phyloP scores from a whole-genome alignment of 2,797 vertebrate genomes.

The Coendou prehensilis region DNA sequence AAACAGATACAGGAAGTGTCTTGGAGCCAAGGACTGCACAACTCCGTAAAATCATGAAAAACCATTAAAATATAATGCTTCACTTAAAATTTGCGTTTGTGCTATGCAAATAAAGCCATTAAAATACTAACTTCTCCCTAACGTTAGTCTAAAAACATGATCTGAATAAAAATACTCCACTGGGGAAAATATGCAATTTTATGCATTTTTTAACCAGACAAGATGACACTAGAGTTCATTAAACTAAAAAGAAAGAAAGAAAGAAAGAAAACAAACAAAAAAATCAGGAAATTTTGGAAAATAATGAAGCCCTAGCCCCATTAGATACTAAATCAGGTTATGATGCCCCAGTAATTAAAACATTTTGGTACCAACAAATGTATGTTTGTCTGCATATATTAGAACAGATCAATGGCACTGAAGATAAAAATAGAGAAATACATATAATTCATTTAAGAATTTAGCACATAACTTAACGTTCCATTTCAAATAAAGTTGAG shows the following conservation, averaged over 20 bases:
- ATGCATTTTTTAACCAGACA: background rate
- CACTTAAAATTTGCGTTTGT: background rate
- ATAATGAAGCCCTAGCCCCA: background rate
- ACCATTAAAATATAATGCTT: background rate
- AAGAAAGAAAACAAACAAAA: background rate
- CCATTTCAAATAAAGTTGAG: background rate
- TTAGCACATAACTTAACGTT: background rate
- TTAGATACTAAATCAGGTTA: background rate
- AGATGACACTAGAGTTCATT: background rate
- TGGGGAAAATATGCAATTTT: background rate
- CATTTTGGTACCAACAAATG: background rate
- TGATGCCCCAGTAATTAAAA: background rate
- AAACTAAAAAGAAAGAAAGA: background rate
- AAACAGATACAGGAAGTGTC: background rate
- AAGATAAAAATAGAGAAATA: background rate
- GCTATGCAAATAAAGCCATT: background rate
- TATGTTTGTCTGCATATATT: background rate
- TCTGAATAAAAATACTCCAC: background rate
- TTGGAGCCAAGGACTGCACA: too few species aligned
- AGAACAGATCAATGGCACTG: background rate
- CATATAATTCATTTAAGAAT: background rate
- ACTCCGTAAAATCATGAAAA: background rate
- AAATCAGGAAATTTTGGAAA: background rate
- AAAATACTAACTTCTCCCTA: background rate
- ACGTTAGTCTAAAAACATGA: background rate